Percentiles rank a stretch among this genome's conserved stretches.
phyloP scores from a whole-genome alignment of 2,888 invertebrate species.

The Standfussiana lucernea region DNA sequence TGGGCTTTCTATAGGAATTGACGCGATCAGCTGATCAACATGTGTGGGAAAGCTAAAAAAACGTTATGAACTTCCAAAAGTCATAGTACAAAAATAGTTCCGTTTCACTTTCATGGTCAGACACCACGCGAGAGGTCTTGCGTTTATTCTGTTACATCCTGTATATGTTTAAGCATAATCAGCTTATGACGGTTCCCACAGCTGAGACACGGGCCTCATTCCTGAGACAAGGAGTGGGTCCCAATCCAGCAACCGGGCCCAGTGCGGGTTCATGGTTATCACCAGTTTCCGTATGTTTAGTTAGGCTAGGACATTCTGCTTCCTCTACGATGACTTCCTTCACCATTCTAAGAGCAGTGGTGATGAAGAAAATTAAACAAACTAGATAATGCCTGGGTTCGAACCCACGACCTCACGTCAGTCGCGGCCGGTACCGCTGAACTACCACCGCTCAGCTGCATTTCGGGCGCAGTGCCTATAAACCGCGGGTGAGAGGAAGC shows the following conservation, averaged over 20 bases:
- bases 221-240: background rate
- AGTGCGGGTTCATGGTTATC: background rate
- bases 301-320: background rate
- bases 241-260: background rate
- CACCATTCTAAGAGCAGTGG: background rate
- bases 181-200: background rate
- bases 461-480: background rate
- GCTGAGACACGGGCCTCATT: background rate
- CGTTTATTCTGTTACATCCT: too few species aligned
- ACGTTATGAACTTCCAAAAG: too few species aligned
- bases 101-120: too few species aligned
- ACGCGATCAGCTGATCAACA: too few species aligned
- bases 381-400: background rate
- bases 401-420: background rate
- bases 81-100: too few species aligned
- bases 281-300: background rate
- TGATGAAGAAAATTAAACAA: background rate
- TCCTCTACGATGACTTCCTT: background rate
- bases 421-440: background rate
- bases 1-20: too few species aligned
- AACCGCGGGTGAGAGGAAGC: constrained; percentile 26
- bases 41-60: too few species aligned
- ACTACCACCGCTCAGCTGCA: background rate
- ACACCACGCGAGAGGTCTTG: too few species aligned
- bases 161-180: too few species aligned